Percentiles rank a stretch among this genome's conserved stretches.
Evolutionary conservation across 2,113 vertebrate species (phyloP).

Genomic region (Phyllostomus discolor): DNA sequence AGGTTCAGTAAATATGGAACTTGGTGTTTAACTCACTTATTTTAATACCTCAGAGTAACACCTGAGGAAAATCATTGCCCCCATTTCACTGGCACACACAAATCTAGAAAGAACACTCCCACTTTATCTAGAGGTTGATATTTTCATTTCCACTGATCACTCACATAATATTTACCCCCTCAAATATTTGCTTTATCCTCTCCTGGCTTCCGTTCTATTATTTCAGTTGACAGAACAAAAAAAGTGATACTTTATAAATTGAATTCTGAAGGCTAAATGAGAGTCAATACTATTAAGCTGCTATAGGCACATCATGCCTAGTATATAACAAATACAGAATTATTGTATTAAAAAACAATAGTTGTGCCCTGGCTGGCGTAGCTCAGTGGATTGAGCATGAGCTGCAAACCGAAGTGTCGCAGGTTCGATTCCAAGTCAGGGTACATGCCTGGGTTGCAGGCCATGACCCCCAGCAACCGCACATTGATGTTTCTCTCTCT

Average conservation of each 20-base stretch:
- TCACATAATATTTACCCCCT: not conserved
- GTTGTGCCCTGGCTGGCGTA: not conserved
- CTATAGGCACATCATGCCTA: not conserved
- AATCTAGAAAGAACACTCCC: not conserved
- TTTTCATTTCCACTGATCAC: not conserved
- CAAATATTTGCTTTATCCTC: slow-evolving; percentile 9
- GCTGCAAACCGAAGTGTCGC: no score
- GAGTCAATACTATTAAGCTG: not conserved
- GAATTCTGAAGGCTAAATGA: not conserved
- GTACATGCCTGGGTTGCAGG: no score
- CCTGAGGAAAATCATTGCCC: not conserved
- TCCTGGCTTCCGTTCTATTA: not conserved
- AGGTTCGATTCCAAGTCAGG: no score
- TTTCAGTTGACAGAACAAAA: not conserved
- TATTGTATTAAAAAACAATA: not conserved
- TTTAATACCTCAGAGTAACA: not conserved
- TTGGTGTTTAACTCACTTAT: not conserved
- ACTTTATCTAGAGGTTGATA: not conserved
- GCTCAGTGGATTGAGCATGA: no score
- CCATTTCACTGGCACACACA: not conserved
- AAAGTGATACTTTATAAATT: slow-evolving; percentile 13
- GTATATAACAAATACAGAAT: not conserved
- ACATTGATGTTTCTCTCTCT: no score
- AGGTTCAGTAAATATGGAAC: not conserved
- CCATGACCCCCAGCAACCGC: no score